Conservation (phyloP, 2,888 invertebrate species). For the Tyria jacobaeae region DNA sequence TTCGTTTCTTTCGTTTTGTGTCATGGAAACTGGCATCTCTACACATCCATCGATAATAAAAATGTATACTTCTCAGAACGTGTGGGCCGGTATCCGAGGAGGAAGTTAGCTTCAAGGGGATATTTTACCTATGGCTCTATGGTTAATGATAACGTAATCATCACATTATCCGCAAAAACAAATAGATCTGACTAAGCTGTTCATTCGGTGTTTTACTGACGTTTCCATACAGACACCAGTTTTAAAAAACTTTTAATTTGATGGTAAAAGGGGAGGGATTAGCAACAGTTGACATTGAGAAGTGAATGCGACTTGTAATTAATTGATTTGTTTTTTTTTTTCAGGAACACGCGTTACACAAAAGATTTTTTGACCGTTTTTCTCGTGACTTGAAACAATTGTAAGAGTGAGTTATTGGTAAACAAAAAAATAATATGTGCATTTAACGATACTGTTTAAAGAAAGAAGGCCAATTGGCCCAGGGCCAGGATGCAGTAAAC, state of each 20-base stretch:
- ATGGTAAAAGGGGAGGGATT: conserved; percentile 21
- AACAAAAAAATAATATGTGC: conserved; percentile 66
- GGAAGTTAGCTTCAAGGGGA: conserved; percentile 33
- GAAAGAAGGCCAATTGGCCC: conserved; percentile 76
- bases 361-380: conserved; percentile 56
- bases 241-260: conserved; percentile 22
- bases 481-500: conserved; percentile 66
- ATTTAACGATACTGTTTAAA: conserved; percentile 65
- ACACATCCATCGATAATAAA: conserved; percentile 47
- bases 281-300: conserved; percentile 21
- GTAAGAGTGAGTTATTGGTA: conserved; percentile 61
- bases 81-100: conserved; percentile 18
- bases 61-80: conserved; percentile 32
- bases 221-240: conserved; percentile 44
- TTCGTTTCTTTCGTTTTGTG: conserved; percentile 65
- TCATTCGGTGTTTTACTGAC: conserved; percentile 48
- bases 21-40: conserved; percentile 62
- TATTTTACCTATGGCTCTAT: conserved; percentile 3
- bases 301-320: conserved; percentile 24
- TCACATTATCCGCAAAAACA: conserved; percentile 35
- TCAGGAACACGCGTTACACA: conserved; percentile 29
- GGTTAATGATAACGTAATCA: conserved; percentile 16
- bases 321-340: conserved; percentile 46
- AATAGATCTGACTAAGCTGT: conserved; percentile 47
- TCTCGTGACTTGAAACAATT: conserved; percentile 57